phyloP scores from a whole-genome alignment of 2,888 invertebrate genomes.

The Parapristionchus giblindavisi region DNA sequence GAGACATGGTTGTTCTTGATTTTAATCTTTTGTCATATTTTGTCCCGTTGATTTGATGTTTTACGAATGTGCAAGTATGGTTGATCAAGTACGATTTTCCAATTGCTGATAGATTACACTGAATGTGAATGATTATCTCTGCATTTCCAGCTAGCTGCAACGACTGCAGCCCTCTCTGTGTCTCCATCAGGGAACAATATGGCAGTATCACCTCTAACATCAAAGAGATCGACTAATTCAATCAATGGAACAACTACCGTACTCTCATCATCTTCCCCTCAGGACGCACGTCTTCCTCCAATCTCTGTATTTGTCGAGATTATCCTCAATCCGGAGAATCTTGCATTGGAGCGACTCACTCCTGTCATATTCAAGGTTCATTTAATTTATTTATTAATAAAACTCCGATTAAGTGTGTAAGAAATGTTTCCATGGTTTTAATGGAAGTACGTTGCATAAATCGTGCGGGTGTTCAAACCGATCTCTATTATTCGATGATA shows the following conservation, averaged over 20 bases:
- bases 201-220: conserved; percentile 10
- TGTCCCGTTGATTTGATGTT: too few relatives aligned
- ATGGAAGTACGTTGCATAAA: too few relatives aligned
- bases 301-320: conserved; percentile 72
- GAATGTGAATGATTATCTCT: too few relatives aligned
- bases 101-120: too few relatives aligned
- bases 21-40: too few relatives aligned
- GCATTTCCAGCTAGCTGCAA: conserved; percentile 18
- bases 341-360: conserved; percentile 75
- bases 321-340: conserved; percentile 76
- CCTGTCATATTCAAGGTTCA: conserved; percentile 75
- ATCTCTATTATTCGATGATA: too few relatives aligned
- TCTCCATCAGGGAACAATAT: conserved; percentile 18
- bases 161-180: conserved; percentile 18
- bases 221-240: conserved; percentile 14
- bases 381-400: conserved; percentile 32
- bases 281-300: conserved; percentile 36
- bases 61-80: too few relatives aligned
- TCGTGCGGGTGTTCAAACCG: too few relatives aligned
- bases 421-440: too few relatives aligned
- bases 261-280: neutral
- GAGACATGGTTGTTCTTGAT: too few relatives aligned
- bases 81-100: too few relatives aligned
- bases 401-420: neutral
- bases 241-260: neutral